These are phyloP conservation scores for Aurelia aurita DNA, from an alignment of 30 jellyfish, hydroid and myxozoan genomes.

Conservation along the genomic window DNA sequence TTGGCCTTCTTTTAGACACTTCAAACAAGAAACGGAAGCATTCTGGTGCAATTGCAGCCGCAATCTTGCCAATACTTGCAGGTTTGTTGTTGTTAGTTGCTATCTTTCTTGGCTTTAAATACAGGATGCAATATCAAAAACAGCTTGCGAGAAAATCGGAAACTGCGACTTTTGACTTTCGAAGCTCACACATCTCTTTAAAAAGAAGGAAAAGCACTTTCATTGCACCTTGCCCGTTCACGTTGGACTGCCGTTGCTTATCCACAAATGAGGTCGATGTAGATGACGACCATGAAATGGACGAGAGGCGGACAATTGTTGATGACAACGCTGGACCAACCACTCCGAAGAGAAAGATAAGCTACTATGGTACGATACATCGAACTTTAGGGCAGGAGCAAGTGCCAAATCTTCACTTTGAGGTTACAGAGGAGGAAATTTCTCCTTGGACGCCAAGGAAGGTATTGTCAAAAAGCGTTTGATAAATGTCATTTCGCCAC, in stretches of 20 bases:
- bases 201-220: neutral
- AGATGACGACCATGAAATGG: slow-evolving; percentile 63
- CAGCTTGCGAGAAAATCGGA: slow-evolving; percentile 55
- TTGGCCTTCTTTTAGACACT: neutral
- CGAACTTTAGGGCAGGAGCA: slow-evolving; percentile 58
- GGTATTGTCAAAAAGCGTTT: slow-evolving; percentile 56
- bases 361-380: slow-evolving; percentile 77
- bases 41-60: slow-evolving; percentile 38
- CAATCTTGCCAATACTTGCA: slow-evolving; percentile 44
- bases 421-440: slow-evolving; percentile 33
- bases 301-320: slow-evolving; percentile 47
- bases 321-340: slow-evolving; percentile 44
- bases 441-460: slow-evolving; percentile 39
- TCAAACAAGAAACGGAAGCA: slow-evolving; percentile 3
- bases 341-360: slow-evolving; percentile 66
- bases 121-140: slow-evolving; percentile 31
- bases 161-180: slow-evolving; percentile 76
- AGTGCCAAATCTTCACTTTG: neutral
- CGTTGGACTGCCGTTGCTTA: slow-evolving; percentile 18
- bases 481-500: neutral
- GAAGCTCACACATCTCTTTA: slow-evolving; percentile 48
- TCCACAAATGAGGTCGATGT: slow-evolving; percentile 30
- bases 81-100: slow-evolving; percentile 25
- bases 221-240: slow-evolving; percentile 8
- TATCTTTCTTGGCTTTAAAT: slow-evolving; percentile 30